phyloP scores from a whole-genome alignment of 1,140 invertebrate genomes.

The Protaetia brevitarsis region DNA sequence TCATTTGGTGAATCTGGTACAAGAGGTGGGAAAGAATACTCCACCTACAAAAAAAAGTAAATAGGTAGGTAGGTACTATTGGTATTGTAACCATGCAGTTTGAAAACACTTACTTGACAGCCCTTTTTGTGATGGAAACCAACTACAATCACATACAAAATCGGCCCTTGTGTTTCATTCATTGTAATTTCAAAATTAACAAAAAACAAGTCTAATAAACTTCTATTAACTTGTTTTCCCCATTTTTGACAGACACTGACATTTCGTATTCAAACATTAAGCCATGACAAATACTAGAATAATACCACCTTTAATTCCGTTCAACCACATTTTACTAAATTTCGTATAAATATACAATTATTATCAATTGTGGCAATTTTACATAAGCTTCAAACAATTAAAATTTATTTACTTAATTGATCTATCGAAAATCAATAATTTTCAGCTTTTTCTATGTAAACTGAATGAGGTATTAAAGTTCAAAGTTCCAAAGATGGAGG shows the following conservation, averaged over 20 bases:
- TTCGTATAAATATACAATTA: no score
- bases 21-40: constrained; percentile 92
- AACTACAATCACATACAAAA: constrained; percentile 88
- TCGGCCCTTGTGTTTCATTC: constrained; percentile 52
- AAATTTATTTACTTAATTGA: no score
- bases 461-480: no score
- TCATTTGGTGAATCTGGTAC: constrained; percentile 74
- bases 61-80: not conserved
- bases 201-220: not conserved
- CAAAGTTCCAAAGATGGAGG: no score
- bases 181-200: constrained; percentile 11
- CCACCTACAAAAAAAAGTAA: constrained; percentile 67
- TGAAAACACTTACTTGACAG: constrained; percentile 86
- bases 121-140: constrained; percentile 97
- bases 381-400: no score
- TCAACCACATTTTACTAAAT: no score
- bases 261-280: no score
- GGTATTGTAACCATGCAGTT: not conserved
- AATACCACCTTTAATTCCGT: no score
- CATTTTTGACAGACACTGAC: not conserved
- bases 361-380: no score
- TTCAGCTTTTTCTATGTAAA: no score
- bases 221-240: not conserved
- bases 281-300: no score
- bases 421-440: no score